These are phyloP conservation scores for Halichondria panicea DNA, from an alignment of 37 sponge, comb jelly and placozoan genomes.

Conservation along the genomic window DNA sequence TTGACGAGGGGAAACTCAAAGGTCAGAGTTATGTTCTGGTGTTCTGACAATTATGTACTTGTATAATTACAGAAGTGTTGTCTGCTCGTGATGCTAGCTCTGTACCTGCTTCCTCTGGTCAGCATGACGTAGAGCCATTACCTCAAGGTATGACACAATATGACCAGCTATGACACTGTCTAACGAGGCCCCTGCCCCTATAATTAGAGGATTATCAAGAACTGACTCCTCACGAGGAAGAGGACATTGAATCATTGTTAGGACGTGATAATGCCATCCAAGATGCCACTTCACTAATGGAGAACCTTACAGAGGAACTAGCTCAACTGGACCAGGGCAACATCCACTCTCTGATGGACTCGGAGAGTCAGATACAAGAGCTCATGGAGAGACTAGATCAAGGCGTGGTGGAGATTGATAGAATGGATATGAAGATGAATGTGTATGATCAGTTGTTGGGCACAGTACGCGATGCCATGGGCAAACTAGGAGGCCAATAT, in stretches of 20 bases:
- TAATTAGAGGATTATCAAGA: conserved; percentile 88
- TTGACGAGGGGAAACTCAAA: too few relatives aligned
- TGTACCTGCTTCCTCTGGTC: not conserved
- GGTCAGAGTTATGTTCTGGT: too few relatives aligned
- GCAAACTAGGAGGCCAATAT: conserved; percentile 59
- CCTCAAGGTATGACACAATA: not conserved
- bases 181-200: too few relatives aligned
- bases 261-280: conserved; percentile 69
- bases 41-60: too few relatives aligned
- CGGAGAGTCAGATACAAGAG: conserved; percentile 69
- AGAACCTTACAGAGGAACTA: conserved; percentile 83
- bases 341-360: conserved; percentile 81
- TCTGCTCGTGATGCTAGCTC: too few relatives aligned
- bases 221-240: conserved; percentile 79
- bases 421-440: conserved; percentile 53
- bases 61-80: too few relatives aligned
- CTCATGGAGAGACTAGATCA: conserved; percentile 71
- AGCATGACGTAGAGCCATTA: not conserved
- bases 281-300: conserved; percentile 80
- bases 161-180: conserved; percentile 1
- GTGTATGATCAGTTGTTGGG: conserved; percentile 67
- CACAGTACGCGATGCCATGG: conserved; percentile 62
- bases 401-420: conserved; percentile 56
- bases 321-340: conserved; percentile 74
- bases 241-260: conserved; percentile 73